Percentiles rank a stretch among this genome's conserved stretches.
These are phyloP conservation scores for Aphelocoma californica DNA, from an alignment of 2,797 vertebrate species.

Conservation along the genomic window DNA sequence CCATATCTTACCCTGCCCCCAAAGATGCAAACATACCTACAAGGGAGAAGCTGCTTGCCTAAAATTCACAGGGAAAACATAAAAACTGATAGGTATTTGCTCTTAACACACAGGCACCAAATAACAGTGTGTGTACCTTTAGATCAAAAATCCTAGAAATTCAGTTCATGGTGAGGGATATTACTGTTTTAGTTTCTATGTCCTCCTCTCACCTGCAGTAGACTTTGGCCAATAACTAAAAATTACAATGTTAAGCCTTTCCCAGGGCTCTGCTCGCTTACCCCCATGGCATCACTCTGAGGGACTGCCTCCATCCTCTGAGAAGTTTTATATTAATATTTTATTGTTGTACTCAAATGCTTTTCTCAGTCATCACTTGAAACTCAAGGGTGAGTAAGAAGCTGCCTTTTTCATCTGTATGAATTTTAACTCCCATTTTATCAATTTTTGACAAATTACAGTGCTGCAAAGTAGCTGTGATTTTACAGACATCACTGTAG, in stretches of 20 bases:
- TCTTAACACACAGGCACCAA: background rate
- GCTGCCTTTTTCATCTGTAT: background rate
- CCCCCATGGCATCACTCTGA: background rate
- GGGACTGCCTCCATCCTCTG: background rate
- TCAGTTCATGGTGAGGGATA: background rate
- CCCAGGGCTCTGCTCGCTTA: accelerated
- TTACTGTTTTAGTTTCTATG: background rate
- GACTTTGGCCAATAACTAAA: background rate
- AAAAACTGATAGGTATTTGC: background rate
- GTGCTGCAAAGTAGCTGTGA: background rate
- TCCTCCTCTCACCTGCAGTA: background rate
- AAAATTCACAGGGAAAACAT: background rate
- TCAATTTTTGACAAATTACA: background rate
- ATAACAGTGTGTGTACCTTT: background rate
- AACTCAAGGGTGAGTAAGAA: background rate
- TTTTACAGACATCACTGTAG: background rate
- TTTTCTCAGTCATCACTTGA: background rate
- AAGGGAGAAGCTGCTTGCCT: background rate
- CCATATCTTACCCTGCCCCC: background rate
- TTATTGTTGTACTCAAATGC: background rate
- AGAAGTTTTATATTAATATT: background rate
- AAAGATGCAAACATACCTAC: background rate
- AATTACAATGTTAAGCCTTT: background rate
- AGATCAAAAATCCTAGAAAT: background rate
- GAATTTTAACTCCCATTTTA: background rate